Evolutionary conservation across 2,797 vertebrate genomes (phyloP), one percentile per base, ranked within the genome.

Genomic region (Pipistrellus pipistrellus): DNA sequence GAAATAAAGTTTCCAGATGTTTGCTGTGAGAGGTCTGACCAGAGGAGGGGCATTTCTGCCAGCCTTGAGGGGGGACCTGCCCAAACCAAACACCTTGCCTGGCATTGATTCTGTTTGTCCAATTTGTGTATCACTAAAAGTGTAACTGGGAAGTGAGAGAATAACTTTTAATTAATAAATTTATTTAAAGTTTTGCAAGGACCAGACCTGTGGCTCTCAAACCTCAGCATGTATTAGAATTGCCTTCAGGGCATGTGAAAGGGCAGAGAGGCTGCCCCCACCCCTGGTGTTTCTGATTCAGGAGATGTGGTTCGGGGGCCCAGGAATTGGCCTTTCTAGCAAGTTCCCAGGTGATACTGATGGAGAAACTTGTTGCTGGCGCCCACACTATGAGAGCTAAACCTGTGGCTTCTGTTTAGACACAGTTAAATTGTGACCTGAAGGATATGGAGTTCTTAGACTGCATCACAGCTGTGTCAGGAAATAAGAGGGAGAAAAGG

Each of bases 1-100:
- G 71, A 97, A 96, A 64, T 84, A 91, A 90, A 96, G 78, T 41
- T 96, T 95, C 71, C 93, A 95, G 92, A 86, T 95, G 41, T 85
- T 97, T 96, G 87, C 85, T 13, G 35, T 83, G 71, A 95, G 69
- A 97, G 64, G 48, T 23, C 27, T 0, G 25, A 48, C 82, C 82
- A 94, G 71, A 80, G 76, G 48, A 85, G 41, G 27, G 72, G 51
- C 69, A 86, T 83, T 97, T 90, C 88, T 87, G 73, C 88, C 95
- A 51, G 72, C 6, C 10, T 71, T 32, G 15, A 77, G 90, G 90
- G 77, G 89, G 89, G 27, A 92, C 30, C 77, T 53, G 30, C 38
- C 57, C 83, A 64, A 80, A 57, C 48, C 35, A 46, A 69, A 84
- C 32, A 32, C 48, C 76, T 41, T 32, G 38, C 27, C 44, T 57